Base-by-base conservation (phyloP, 37 sponge, comb jelly and placozoan genomes). In the Ephydatia muelleri region DNA sequence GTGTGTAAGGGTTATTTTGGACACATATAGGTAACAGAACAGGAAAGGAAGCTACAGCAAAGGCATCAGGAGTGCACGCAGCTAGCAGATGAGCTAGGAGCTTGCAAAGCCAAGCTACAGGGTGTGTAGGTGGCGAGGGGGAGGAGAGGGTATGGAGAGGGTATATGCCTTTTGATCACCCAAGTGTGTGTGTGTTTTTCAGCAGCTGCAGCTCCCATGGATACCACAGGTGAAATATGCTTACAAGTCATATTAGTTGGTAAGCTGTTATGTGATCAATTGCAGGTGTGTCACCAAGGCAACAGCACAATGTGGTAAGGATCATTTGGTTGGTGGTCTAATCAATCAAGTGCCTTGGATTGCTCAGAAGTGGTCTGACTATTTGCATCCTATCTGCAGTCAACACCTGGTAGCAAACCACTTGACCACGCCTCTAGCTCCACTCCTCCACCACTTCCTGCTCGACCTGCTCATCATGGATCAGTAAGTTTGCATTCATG, bases 51-150 rank as follows among this genome's bases (percentile, higher is more conserved):
- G 16, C 34, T 67, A 43, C 30, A 48, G 1, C 71, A 85, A 37
- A 85, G 79, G 19, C 80, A 85, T 12, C 80, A 85, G 25, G 80
- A 79, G 0, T 16, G 71, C 19, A 57, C 72, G 8, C 29, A 38
- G 11, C 31, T 70, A 5, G 16, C 34, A 12, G 86, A 85, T 8
- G 72, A 85, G 38, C 80, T 85, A 26, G 6, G 65, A 29, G 5
- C 69, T 19, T 38, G 65, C 80, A 78, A 71, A 26, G 79, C 73
- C 36, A 28, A 27, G 6, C 86, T 85, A 0, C 79, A 78, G 26
- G 64, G 80, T 28, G 72, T 33, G 65, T 71, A 70, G 32, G 78
- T 78, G 57, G 57, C 1, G 57, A 11, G 19, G 57, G 57, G 19
- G 57, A 6, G 43, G 43, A 6, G 43, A 6, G 43, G 43, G 43